Evolutionary conservation across 2,888 invertebrate genomes (phyloP), one percentile per base, ranked within the genome.

Genomic region (Drepanosiphum platanoidis): DNA sequence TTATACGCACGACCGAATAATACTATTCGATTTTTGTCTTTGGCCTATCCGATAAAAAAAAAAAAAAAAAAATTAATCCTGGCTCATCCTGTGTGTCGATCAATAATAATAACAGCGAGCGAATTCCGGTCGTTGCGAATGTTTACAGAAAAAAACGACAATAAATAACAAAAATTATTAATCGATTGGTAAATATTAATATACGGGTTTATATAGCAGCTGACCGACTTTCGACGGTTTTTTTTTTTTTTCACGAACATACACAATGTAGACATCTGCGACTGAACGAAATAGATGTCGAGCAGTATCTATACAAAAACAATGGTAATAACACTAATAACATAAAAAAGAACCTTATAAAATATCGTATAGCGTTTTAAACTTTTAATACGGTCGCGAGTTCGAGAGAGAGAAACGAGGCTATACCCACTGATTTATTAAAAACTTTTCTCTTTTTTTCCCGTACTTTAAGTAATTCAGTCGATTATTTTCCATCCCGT

Each of bases 401-500:
- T 34, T 30, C 9, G 9, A 61, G n/a, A 74, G 9, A 61, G n/a
- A 74, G 9, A 72, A 18, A 22, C 4, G n/a, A n/a, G 46, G 32
- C 34, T 79, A n/a, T 46, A n/a, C 13, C 30, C 22, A 42, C 13
- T 22, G 32, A 42, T 68, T 68, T 68, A 66, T 79, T n/a, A 46
- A 68, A n/a, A 68, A 42, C 13, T 68, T 70, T 70, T n/a, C 27
- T 70, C 52, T 4, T 22, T 13, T 68, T 70, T 70, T n/a, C 27
- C 58, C 52, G 11, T 22, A 27, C n/a, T n/a, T 18, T 27, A 68
- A 36, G 32, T 36, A 58, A 58, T 70, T 70, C 7, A 5, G 52
- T 70, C 27, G 46, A 34, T 80, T 80, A 70, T 80, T 70, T 68
- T 70, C 15, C 11, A 58, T 58, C 36, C 0, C 5, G 9, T 70